Conservation (phyloP, 2,888 invertebrate genomes). For the Eilema depressum region DNA sequence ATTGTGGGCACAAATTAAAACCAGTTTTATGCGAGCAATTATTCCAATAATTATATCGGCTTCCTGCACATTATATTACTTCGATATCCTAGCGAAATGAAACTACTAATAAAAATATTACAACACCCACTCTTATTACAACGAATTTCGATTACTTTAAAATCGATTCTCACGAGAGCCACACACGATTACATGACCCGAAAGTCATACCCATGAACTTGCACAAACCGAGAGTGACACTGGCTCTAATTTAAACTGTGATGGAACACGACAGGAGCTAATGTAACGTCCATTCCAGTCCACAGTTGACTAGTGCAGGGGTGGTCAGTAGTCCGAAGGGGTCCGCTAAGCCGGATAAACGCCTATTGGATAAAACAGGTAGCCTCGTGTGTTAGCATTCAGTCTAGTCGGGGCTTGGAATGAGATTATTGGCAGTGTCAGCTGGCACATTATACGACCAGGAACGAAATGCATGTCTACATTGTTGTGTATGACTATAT, state of each 20-base stretch:
- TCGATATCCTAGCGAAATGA: not conserved
- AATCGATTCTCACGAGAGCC: not conserved
- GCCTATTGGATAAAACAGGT: not conserved
- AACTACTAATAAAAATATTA: not conserved
- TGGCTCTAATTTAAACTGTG: constrained; percentile 10
- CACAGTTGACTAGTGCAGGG: not conserved
- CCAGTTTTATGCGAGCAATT: too few species aligned
- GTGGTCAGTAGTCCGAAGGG: not conserved
- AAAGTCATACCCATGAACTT: not conserved
- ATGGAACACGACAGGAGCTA: constrained; percentile 15
- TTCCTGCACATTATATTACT: not conserved
- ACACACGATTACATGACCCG: not conserved
- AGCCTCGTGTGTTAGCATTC: not conserved
- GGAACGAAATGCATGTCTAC: not conserved
- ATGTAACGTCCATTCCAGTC: constrained; percentile 13
- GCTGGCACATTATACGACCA: not conserved
- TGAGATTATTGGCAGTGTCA: not conserved
- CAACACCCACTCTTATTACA: not conserved
- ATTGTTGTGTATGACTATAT: not conserved
- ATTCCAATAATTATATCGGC: too few species aligned
- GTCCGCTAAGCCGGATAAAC: not conserved
- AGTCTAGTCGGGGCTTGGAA: not conserved
- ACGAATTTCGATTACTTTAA: not conserved
- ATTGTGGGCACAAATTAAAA: too few species aligned
- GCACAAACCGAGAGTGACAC: constrained; percentile 12